Conservation (phyloP, 2,797 vertebrate species). For the Myiotriccus ornatus region DNA sequence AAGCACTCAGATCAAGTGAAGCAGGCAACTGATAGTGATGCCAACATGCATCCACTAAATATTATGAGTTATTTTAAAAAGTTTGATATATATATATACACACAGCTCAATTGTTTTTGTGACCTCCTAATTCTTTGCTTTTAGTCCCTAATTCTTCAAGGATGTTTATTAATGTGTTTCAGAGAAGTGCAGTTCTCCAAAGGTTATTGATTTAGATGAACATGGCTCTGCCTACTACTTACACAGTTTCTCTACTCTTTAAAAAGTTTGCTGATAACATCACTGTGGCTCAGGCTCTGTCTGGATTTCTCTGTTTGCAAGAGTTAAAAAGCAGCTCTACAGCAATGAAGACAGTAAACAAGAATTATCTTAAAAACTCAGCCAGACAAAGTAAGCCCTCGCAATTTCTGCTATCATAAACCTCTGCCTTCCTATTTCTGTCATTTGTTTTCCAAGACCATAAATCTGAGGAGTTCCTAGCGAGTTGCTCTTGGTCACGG, state of each 20-base stretch:
- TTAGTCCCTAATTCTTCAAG: not conserved
- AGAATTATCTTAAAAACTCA: not conserved
- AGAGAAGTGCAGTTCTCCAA: not conserved
- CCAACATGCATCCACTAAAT: not conserved
- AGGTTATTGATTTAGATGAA: slow-evolving; percentile 37
- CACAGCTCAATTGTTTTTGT: not conserved
- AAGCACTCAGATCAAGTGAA: slow-evolving; percentile 42
- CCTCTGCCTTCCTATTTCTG: not conserved
- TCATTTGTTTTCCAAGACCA: not conserved
- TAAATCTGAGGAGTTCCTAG: not conserved
- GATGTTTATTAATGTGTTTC: not conserved
- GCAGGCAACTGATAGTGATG: not conserved
- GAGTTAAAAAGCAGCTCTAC: not conserved
- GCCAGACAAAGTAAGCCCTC: not conserved
- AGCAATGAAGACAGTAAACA: not conserved
- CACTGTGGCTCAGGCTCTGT: not conserved
- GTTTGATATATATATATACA: not conserved
- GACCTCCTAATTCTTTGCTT: slow-evolving; percentile 21
- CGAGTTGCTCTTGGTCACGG: not conserved
- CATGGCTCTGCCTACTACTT: not conserved
- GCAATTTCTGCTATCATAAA: not conserved
- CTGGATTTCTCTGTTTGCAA: not conserved
- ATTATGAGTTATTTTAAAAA: not conserved
- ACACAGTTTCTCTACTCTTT: not conserved
- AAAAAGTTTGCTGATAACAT: slow-evolving; percentile 1